Conservation (phyloP, 2,888 invertebrate species). For the Leptopterna dolabrata region DNA sequence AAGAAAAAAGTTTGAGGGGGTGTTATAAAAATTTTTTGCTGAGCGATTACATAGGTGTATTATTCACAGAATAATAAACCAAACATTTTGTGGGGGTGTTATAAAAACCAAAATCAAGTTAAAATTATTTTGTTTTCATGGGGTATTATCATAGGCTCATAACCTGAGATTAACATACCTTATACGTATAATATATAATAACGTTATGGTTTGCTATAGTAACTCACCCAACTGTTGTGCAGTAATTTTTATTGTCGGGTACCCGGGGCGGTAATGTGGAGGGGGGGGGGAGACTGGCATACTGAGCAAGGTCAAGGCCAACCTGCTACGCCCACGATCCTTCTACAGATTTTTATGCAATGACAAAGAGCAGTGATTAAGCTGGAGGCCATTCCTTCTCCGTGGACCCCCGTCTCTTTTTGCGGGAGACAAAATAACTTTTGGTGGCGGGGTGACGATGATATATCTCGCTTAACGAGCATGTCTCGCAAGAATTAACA, state of each 20-base stretch:
- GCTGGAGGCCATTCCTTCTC: background rate
- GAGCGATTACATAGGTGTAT: too few species aligned
- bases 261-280: background rate
- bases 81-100: too few species aligned
- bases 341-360: background rate
- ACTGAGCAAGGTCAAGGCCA: background rate
- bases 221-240: too few species aligned
- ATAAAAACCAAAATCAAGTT: too few species aligned
- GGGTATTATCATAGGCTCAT: too few species aligned
- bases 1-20: too few species aligned
- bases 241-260: background rate
- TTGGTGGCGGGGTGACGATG: background rate
- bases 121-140: too few species aligned
- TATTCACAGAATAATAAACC: too few species aligned
- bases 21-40: too few species aligned
- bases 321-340: background rate
- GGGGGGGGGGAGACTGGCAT: background rate
- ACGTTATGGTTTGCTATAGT: too few species aligned
- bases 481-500: background rate
- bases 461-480: background rate
- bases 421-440: background rate
- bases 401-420: background rate
- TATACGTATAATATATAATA: too few species aligned
- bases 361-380: constrained; percentile 11
- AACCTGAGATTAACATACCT: too few species aligned